phyloP scores from a whole-genome alignment of 2,113 vertebrate genomes.

The Tupaia tana region DNA sequence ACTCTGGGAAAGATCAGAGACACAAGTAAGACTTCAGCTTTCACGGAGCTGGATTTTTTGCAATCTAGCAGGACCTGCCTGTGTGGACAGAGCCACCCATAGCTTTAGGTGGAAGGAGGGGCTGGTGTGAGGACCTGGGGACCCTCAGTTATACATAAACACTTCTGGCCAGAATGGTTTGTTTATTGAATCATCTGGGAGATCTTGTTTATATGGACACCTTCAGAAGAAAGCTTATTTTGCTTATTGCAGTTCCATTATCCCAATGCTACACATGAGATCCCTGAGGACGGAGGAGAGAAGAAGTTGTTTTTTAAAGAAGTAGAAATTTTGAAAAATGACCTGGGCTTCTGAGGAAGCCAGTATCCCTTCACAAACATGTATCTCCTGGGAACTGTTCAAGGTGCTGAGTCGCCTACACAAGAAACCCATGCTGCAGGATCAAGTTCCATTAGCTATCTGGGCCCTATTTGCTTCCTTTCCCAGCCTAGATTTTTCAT shows the following conservation, averaged over 20 bases:
- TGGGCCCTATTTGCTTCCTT: background rate
- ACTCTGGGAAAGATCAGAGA: background rate
- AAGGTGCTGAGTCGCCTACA: background rate
- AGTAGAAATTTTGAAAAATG: background rate
- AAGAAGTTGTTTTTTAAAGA: conserved; percentile 37
- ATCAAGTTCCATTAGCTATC: background rate
- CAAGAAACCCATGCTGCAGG: background rate
- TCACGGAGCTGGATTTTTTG: background rate
- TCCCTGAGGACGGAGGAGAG: background rate
- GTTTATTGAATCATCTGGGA: background rate
- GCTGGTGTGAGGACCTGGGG: background rate
- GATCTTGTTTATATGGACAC: background rate
- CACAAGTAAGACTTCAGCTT: background rate
- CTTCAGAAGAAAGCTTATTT: conserved; percentile 10
- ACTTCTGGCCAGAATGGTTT: background rate
- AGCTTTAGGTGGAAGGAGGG: background rate
- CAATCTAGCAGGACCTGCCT: background rate
- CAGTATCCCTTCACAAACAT: background rate
- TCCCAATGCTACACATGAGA: background rate
- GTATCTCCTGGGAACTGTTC: background rate
- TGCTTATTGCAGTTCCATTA: background rate
- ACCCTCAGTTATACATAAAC: too few relatives aligned
- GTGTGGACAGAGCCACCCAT: background rate
- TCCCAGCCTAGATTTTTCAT: background rate
- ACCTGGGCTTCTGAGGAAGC: background rate